phyloP scores from a whole-genome alignment of 2,888 invertebrate species.

The Nasonia oneida region DNA sequence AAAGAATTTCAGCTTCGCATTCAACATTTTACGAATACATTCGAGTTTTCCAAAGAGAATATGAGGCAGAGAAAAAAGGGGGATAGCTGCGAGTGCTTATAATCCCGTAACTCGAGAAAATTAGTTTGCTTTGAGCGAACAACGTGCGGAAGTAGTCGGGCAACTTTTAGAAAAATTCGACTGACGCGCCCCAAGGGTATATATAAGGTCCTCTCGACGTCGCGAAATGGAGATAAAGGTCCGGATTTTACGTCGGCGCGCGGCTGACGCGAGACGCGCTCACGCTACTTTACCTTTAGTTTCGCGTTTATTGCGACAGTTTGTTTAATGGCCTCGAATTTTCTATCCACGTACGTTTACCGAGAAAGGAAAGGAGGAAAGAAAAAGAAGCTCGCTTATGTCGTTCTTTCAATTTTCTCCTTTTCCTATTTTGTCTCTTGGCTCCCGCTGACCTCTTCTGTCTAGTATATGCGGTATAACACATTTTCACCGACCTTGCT shows the following conservation, averaged over 20 bases:
- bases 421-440: neutral
- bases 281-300: conserved; percentile 46
- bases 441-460: conserved; percentile 4
- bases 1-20: too few relatives aligned
- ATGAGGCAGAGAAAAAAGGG: neutral
- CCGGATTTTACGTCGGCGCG: conserved; percentile 47
- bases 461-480: neutral
- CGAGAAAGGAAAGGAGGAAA: neutral
- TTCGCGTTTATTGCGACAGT: conserved; percentile 54
- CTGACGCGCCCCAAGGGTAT: neutral
- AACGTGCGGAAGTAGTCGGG: neutral
- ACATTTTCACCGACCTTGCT: neutral
- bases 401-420: conserved; percentile 25
- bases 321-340: conserved; percentile 56
- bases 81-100: too few relatives aligned
- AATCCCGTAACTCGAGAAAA: neutral
- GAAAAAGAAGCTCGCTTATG: neutral
- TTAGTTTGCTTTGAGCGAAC: neutral
- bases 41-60: neutral
- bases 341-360: conserved; percentile 46
- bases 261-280: neutral
- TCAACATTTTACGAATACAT: neutral
- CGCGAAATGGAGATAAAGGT: conserved; percentile 37
- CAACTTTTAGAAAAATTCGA: conserved; percentile 29
- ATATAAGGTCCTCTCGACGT: conserved; percentile 32